Conservation (phyloP, 1,140 invertebrate species). For the Kradibia gibbosae region DNA sequence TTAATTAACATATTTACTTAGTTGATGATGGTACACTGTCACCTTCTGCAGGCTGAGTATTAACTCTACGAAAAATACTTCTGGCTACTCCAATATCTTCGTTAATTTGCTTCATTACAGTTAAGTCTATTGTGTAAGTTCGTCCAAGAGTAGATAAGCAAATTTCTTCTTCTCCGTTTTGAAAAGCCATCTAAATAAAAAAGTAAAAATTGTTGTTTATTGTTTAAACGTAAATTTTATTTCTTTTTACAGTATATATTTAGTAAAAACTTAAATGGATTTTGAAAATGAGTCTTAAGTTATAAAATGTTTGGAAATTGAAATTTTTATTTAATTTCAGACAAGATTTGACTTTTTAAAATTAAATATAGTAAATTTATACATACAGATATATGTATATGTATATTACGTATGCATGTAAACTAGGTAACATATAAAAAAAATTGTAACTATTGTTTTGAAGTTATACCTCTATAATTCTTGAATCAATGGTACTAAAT, state of each 20-base stretch:
- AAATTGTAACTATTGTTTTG: neutral
- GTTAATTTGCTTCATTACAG: constrained; percentile 98
- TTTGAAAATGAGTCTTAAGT: no score
- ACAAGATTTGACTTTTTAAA: constrained; percentile 7
- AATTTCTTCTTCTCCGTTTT: constrained; percentile 95
- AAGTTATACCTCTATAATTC: constrained; percentile 83
- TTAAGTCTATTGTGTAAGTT: constrained; percentile 96
- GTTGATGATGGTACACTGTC: constrained; percentile 69
- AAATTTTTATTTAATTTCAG: neutral
- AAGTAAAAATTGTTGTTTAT: constrained; percentile 22
- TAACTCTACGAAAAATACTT: constrained; percentile 85
- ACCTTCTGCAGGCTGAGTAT: constrained; percentile 68
- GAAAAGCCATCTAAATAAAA: constrained; percentile 84
- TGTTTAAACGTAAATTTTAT: neutral
- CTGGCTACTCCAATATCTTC: constrained; percentile 96
- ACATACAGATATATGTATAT: neutral
- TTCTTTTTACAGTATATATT: no score
- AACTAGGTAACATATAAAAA: no score
- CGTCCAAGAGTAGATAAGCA: constrained; percentile 91
- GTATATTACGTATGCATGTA: no score
- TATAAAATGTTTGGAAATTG: neutral
- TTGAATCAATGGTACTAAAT: constrained; percentile 82
- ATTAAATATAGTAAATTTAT: neutral
- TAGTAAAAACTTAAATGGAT: no score
- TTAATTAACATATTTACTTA: constrained; percentile 53